A percentile compares a stretch with the other conserved stretches of the same genome.
Evolutionary conservation across 2,888 invertebrate genomes (phyloP).

Genomic region (Troglohyphantes excavatus): DNA sequence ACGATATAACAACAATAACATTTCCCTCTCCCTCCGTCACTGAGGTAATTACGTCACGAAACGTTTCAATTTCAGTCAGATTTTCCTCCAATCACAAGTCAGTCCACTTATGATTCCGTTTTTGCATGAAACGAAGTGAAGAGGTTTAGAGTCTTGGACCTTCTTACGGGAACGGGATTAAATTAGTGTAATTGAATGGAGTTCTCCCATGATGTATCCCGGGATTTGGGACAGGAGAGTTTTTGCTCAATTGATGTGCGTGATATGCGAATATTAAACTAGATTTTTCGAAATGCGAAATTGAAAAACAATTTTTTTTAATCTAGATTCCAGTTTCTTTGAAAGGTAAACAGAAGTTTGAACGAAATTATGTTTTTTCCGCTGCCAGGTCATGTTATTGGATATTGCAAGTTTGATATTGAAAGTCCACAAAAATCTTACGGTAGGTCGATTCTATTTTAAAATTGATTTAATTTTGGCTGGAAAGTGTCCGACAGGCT

Average conservation of each 20-base stretch:
- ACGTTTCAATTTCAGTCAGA: too few species aligned
- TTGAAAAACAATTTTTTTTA: constrained; percentile 37
- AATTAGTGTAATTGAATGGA: constrained; percentile 53
- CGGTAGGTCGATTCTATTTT: neutral
- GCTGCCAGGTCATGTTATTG: constrained; percentile 32
- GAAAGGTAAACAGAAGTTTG: constrained; percentile 44
- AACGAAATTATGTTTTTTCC: neutral
- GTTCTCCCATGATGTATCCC: constrained; percentile 19
- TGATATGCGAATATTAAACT: constrained; percentile 50
- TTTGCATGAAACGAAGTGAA: constrained; percentile 21
- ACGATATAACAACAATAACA: too few species aligned
- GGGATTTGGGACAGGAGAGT: neutral
- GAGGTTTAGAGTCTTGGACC: neutral
- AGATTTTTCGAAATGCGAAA: constrained; percentile 50
- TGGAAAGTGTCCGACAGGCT: too few species aligned
- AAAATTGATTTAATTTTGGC: too few species aligned
- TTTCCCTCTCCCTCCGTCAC: too few species aligned
- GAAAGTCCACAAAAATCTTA: constrained; percentile 2
- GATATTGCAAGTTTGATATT: constrained; percentile 37
- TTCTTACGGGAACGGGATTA: constrained; percentile 29
- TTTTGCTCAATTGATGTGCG: neutral
- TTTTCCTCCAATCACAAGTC: constrained; percentile 13
- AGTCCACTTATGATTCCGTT: constrained; percentile 21
- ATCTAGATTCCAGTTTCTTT: constrained; percentile 22
- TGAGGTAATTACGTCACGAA: too few species aligned